A percentile compares a stretch with the other conserved stretches of the same genome.
Conservation (phyloP, 2,888 invertebrate species). For the Temnothorax rugatulus region DNA sequence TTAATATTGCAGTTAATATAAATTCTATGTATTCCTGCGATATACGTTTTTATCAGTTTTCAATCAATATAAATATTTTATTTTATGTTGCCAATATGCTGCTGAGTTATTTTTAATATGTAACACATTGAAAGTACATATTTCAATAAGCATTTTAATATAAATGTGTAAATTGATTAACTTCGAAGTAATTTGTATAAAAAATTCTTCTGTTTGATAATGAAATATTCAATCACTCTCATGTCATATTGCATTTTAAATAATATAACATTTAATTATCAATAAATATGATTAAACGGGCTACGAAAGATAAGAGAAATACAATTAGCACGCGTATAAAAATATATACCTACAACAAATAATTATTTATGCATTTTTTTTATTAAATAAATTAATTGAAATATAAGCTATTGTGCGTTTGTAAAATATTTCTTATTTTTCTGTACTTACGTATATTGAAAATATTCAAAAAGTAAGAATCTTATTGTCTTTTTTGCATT, state of each 20-base stretch:
- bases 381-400: too few species aligned
- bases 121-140: background rate
- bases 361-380: too few species aligned
- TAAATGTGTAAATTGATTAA: background rate
- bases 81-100: background rate
- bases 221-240: background rate
- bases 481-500: too few species aligned
- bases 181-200: background rate
- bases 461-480: too few species aligned
- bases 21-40: background rate
- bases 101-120: background rate
- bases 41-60: background rate
- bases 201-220: background rate
- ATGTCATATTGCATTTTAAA: background rate
- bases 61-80: background rate
- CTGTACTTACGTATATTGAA: too few species aligned
- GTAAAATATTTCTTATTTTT: too few species aligned
- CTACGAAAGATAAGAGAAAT: background rate
- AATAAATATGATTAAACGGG: background rate
- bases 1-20: background rate
- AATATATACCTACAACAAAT: too few species aligned
- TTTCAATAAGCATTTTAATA: background rate
- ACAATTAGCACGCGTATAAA: background rate
- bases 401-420: too few species aligned
- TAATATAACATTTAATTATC: background rate